These are phyloP conservation scores for Iphiclides podalirius DNA, from an alignment of 2,888 invertebrate genomes.

Conservation along the genomic window DNA sequence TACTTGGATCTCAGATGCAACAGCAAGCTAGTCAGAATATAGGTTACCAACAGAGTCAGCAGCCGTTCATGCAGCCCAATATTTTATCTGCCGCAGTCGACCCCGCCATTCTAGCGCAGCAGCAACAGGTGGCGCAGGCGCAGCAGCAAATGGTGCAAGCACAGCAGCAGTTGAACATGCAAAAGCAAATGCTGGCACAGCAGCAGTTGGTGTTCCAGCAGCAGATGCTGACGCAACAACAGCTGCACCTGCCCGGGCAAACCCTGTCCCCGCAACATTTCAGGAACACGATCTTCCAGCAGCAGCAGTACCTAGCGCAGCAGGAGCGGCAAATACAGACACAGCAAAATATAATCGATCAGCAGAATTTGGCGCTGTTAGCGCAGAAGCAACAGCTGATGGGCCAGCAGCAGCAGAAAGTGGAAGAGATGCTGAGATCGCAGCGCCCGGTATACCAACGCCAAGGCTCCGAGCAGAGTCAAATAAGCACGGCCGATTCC, in stretches of 20 bases:
- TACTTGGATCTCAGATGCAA: slow-evolving; percentile 54
- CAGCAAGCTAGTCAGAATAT: slow-evolving; percentile 48
- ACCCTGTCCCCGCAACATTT: slow-evolving; percentile 70
- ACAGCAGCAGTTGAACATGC: slow-evolving; percentile 71
- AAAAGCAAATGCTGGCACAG: slow-evolving; percentile 71
- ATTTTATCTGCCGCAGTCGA: slow-evolving; percentile 52
- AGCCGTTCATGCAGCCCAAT: slow-evolving; percentile 56
- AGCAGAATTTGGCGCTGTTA: slow-evolving; percentile 73
- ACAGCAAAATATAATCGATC: slow-evolving; percentile 79
- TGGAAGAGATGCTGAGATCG: slow-evolving; percentile 59
- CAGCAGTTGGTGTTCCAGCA: slow-evolving; percentile 74
- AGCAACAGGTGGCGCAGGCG: slow-evolving; percentile 70
- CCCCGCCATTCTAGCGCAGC: slow-evolving; percentile 59
- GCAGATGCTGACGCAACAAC: slow-evolving; percentile 68
- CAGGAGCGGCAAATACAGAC: slow-evolving; percentile 74
- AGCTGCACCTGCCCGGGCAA: slow-evolving; percentile 66
- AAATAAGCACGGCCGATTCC: slow-evolving; percentile 57
- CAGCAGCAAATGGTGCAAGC: slow-evolving; percentile 69
- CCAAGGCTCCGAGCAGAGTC: slow-evolving; percentile 71
- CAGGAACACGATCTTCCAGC: slow-evolving; percentile 53
- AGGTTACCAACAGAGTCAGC: slow-evolving; percentile 53
- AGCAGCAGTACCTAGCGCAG: slow-evolving; percentile 75
- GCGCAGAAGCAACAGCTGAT: slow-evolving; percentile 74
- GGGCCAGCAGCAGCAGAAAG: slow-evolving; percentile 76
- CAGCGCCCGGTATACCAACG: slow-evolving; percentile 67